Percentiles rank a stretch among this genome's conserved stretches.
phyloP scores from a whole-genome alignment of 1,140 invertebrate genomes.

The Medauroidea extradentata region DNA sequence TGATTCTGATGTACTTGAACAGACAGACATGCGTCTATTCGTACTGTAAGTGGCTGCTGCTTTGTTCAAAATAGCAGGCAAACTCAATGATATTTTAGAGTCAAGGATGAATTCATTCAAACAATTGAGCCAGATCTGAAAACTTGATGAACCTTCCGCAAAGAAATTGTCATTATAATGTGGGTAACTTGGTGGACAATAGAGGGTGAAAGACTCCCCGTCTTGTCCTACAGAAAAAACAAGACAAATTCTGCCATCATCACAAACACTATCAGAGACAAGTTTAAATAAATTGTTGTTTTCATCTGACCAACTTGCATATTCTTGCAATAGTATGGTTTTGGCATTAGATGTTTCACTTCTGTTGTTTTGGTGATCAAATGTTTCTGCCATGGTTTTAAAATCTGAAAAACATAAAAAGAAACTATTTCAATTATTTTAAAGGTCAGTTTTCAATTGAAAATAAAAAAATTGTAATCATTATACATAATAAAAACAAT shows the following conservation, averaged over 20 bases:
- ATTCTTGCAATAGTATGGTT: not conserved
- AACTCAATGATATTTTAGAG: conserved; percentile 3
- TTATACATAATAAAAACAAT: too few species aligned
- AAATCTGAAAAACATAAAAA: too few species aligned
- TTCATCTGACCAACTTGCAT: not conserved
- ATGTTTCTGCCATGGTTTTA: too few species aligned
- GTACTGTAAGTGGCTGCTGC: conserved; percentile 4
- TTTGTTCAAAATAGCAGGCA: conserved; percentile 11
- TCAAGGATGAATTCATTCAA: conserved; percentile 32
- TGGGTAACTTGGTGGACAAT: conserved; percentile 16
- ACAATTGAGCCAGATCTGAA: conserved; percentile 32
- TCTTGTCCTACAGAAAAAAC: conserved; percentile 1
- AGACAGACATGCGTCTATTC: not conserved
- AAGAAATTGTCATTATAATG: conserved; percentile 30
- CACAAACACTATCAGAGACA: conserved; percentile 4
- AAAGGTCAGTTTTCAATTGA: too few species aligned
- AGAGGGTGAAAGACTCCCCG: conserved; percentile 4
- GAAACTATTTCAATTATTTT: too few species aligned
- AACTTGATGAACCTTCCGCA: conserved; percentile 28
- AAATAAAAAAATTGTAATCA: too few species aligned
- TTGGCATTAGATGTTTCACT: too few species aligned
- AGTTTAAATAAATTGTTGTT: conserved; percentile 1
- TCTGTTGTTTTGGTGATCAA: too few species aligned
- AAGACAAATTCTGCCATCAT: conserved; percentile 7
- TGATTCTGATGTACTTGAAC: conserved; percentile 7